These are phyloP conservation scores for Halcyon senegalensis DNA, from an alignment of 2,113 vertebrate genomes.

Conservation along the genomic window DNA sequence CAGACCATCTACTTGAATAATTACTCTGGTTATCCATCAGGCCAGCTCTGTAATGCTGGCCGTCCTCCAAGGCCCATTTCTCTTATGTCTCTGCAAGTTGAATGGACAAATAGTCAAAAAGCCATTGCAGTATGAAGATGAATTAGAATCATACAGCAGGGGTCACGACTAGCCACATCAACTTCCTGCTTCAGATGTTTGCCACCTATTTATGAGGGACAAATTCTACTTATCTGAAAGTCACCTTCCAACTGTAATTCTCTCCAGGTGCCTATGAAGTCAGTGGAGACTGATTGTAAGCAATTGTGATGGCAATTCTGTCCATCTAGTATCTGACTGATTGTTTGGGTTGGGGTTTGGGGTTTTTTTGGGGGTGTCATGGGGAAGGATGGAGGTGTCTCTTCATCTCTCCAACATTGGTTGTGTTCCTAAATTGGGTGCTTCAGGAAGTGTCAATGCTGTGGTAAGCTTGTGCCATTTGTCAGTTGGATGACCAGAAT, in stretches of 20 bases:
- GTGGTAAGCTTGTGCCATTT: background rate
- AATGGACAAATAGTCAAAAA: constrained; percentile 4
- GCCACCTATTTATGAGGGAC: background rate
- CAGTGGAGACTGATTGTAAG: background rate
- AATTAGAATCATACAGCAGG: background rate
- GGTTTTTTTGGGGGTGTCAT: background rate
- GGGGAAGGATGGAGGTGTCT: fast-evolving
- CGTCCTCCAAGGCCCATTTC: background rate
- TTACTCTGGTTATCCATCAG: background rate
- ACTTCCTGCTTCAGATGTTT: background rate
- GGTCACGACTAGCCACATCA: background rate
- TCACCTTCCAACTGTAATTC: background rate
- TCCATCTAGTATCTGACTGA: background rate
- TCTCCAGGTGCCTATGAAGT: background rate
- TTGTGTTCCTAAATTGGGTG: background rate
- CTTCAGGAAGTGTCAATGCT: background rate
- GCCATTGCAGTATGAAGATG: background rate
- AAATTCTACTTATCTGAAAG: background rate
- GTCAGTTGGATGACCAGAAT: background rate
- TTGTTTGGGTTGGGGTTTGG: background rate
- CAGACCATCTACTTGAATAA: background rate
- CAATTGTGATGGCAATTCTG: background rate
- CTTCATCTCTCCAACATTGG: background rate
- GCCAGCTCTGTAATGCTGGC: background rate
- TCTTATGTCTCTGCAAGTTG: background rate